A percentile compares a stretch with the other conserved stretches of the same genome.
Conservation (phyloP, 2,797 vertebrate species). For the Pangasius macronema region DNA sequence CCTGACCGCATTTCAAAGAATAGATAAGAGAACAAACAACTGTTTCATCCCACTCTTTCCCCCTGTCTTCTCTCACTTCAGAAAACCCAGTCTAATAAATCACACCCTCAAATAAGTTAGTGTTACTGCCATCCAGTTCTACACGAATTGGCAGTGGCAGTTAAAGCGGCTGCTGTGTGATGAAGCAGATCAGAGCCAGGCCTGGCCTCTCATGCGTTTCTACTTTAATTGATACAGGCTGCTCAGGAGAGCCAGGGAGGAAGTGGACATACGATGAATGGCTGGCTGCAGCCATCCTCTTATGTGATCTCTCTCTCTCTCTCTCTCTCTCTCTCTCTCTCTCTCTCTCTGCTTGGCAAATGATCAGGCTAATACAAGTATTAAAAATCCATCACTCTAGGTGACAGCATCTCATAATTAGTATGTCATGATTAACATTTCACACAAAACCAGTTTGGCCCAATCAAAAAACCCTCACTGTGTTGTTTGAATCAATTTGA, state of each 20-base stretch:
- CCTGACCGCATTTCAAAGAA: background rate
- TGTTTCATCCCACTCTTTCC: background rate
- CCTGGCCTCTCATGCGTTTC: conserved; percentile 31
- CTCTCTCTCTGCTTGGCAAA: conserved; percentile 34
- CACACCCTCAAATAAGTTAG: conserved; percentile 6
- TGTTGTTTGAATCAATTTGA: background rate
- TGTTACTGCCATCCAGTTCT: background rate
- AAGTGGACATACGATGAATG: conserved; percentile 54
- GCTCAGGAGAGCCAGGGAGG: conserved; percentile 27
- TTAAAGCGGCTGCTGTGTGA: conserved; percentile 17
- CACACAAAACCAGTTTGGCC: background rate
- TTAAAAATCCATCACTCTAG: conserved; percentile 4
- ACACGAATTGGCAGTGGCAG: background rate
- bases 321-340: conserved; percentile 6
- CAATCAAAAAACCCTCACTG: background rate
- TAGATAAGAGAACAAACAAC: background rate
- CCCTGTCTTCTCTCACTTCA: background rate
- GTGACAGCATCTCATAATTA: background rate
- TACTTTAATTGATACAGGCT: conserved; percentile 43
- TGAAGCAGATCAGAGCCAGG: conserved; percentile 29
- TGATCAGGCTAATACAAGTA: background rate
- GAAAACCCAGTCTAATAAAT: conserved; percentile 24
- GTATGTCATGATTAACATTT: conserved; percentile 10
- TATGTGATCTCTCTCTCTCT: background rate
- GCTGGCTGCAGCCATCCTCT: conserved; percentile 30